Evolutionary conservation across 2,888 invertebrate genomes (phyloP), one percentile per base, ranked within the genome.

Genomic region (Erannis defoliaria): DNA sequence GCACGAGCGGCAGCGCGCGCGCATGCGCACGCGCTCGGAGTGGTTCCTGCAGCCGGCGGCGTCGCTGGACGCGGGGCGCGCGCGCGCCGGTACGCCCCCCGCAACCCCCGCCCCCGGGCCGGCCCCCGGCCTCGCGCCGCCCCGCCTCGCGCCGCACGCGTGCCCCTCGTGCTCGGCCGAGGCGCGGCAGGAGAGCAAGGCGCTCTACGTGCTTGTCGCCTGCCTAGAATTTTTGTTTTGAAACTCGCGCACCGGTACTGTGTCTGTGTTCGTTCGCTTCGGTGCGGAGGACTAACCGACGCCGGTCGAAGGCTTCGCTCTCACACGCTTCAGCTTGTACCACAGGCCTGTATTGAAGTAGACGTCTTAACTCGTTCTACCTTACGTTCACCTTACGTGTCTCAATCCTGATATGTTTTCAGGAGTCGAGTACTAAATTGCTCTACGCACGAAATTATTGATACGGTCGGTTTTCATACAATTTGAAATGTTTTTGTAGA

Each of bases 1-100:
- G 78, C 98, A 98, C 94, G 98, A 98, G 93, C 95, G 98, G 84
- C 99, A 99, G 94, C 97, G 98, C 71, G 98, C 98, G 85, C 95
- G 99, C 76, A 98, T 99, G 98, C 96, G 97, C 86, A 98, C 98
- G 72, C 96, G 99, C 76, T 98, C 98, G 64, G 98, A 99, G 93
- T 99, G 99, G 99, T 99, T 98, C 94, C 95, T 98, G 88, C 96
- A 96, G 79, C 96, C 96, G 61, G 94, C 94, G 70, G 94, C 94
- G 65, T 88, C 93, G 82, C 83, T 91, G 88, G 92, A 92, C 81
- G 87, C 84, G 76, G 78, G 83, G 74, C 86, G 89, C 67, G 68
- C 86, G 71, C 90, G 90, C 81, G 84, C 89, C 84, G 90, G 88
- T 86, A 88, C 89, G 87, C 80, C 82, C 75, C 77, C 81, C 64